phyloP scores from a whole-genome alignment of 1,140 invertebrate genomes.

The Drosophila ironensis region DNA sequence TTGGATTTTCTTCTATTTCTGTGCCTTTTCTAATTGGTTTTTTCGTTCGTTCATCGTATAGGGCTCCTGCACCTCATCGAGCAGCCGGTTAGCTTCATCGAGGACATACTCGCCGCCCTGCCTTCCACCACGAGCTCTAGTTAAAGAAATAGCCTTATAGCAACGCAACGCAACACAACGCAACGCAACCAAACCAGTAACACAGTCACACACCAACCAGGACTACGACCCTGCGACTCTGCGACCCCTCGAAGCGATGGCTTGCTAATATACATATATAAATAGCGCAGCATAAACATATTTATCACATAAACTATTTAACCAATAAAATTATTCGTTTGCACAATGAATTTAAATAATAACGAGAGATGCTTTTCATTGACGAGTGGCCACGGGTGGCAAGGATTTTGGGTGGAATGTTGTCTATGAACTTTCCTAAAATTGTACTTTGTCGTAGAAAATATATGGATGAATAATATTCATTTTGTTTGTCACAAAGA shows the following conservation, averaged over 20 bases:
- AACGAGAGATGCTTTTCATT: no score
- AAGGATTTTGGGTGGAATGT: no score
- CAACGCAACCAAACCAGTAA: slow-evolving; percentile 29
- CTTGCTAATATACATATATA: slow-evolving; percentile 36
- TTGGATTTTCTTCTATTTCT: not conserved
- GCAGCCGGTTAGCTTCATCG: slow-evolving; percentile 74
- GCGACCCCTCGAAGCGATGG: slow-evolving; percentile 6
- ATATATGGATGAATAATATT: no score
- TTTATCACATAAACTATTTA: slow-evolving; percentile 69
- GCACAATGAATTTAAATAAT: slow-evolving; percentile 47
- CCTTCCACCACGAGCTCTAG: slow-evolving; percentile 63
- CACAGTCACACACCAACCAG: slow-evolving; percentile 26
- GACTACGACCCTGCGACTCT: no score
- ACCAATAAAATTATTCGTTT: slow-evolving; percentile 81
- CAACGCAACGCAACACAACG: no score
- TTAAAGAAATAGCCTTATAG: slow-evolving; percentile 39
- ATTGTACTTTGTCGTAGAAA: no score
- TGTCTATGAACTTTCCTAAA: no score
- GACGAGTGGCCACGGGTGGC: no score
- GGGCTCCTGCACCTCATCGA: slow-evolving; percentile 76
- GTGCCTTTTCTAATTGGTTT: not conserved
- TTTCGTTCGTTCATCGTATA: slow-evolving; percentile 1
- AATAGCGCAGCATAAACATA: slow-evolving; percentile 41
- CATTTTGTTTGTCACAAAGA: no score
- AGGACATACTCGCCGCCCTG: slow-evolving; percentile 65